These are phyloP conservation scores for Oxyteleia sp. DNA, from an alignment of 2,888 invertebrate species.

Conservation along the genomic window DNA sequence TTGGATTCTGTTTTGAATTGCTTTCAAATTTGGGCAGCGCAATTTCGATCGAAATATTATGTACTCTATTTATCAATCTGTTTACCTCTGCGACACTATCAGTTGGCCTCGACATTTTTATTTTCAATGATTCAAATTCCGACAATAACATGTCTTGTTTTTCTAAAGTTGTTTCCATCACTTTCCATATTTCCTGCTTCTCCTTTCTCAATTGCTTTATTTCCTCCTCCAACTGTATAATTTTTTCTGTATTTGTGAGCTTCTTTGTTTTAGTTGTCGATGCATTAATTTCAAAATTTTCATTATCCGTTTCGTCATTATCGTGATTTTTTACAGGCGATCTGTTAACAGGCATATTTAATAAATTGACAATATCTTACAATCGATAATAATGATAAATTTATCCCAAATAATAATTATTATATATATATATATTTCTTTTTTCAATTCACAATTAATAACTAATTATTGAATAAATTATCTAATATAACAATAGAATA, in stretches of 20 bases:
- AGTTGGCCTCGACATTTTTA: not conserved
- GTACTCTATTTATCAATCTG: slow-evolving; percentile 26
- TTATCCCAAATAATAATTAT: no score
- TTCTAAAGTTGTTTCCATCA: not conserved
- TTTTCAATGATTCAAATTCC: not conserved
- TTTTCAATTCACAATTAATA: no score
- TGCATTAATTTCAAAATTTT: no score
- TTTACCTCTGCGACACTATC: slow-evolving; percentile 10
- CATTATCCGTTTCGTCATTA: no score
- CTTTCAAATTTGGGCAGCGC: slow-evolving; percentile 29
- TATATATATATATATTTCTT: no score
- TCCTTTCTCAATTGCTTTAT: slow-evolving; percentile 7
- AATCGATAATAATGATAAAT: no score
- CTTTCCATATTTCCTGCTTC: slow-evolving; percentile 26
- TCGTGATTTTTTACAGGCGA: no score
- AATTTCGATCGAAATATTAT: slow-evolving; percentile 34
- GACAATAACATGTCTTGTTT: not conserved
- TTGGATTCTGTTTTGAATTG: slow-evolving; percentile 40
- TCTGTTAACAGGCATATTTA: no score
- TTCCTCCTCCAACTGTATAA: not conserved
- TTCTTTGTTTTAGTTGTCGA: slow-evolving; percentile 2
- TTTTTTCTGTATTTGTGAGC: slow-evolving; percentile 7
- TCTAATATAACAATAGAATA: no score
- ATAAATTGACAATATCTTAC: no score
- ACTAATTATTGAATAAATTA: no score